phyloP scores from a whole-genome alignment of 2,888 invertebrate species.

The Atherix ibis region DNA sequence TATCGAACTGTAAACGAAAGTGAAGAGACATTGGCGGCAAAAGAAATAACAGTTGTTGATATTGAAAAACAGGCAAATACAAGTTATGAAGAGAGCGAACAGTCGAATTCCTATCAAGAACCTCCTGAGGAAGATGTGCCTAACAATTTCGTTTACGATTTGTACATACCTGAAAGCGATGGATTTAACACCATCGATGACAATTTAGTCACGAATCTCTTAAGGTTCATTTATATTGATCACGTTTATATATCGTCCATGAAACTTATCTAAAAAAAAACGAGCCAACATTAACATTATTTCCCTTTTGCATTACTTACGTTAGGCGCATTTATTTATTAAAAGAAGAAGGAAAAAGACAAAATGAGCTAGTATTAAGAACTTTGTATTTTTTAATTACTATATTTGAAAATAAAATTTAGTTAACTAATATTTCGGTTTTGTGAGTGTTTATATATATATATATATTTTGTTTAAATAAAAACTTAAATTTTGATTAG shows the following conservation, averaged over 20 bases:
- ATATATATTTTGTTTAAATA: too few relatives aligned
- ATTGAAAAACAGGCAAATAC: conserved; percentile 32
- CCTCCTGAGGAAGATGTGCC: conserved; percentile 12
- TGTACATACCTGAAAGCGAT: conserved; percentile 41
- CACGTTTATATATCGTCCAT: conserved; percentile 15
- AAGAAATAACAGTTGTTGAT: conserved; percentile 39
- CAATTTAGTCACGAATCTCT: conserved; percentile 21
- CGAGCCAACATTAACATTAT: too few relatives aligned
- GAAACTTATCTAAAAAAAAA: conserved; percentile 8
- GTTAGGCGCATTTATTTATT: too few relatives aligned
- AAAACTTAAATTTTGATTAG: too few relatives aligned
- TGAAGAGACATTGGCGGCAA: conserved; percentile 11
- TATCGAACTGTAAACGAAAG: conserved; percentile 32
- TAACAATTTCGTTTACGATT: conserved; percentile 42
- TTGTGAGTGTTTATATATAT: too few relatives aligned
- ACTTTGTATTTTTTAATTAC: too few relatives aligned
- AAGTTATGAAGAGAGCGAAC: background rate
- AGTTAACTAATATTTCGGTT: too few relatives aligned
- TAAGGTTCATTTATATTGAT: conserved; percentile 32
- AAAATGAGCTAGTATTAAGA: too few relatives aligned
- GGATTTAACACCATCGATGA: conserved; percentile 29
- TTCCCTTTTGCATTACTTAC: too few relatives aligned
- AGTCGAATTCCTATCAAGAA: background rate
- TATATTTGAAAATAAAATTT: too few relatives aligned
- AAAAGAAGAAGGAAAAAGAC: too few relatives aligned